phyloP scores from a whole-genome alignment of 2,797 vertebrate species.

The Gadopsis marmoratus region DNA sequence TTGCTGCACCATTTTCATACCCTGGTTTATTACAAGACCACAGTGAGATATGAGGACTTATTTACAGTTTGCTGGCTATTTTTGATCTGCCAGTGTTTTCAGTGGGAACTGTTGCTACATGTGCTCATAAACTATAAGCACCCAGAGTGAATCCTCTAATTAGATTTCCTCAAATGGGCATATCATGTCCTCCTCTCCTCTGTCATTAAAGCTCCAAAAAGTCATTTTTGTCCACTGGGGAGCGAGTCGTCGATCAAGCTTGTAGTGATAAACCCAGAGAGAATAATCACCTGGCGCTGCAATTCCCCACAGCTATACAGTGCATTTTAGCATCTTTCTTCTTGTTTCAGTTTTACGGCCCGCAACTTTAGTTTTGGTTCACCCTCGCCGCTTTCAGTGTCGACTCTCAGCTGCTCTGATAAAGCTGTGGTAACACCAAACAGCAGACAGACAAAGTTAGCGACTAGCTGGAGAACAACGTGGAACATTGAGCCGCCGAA shows the following conservation, averaged over 20 bases:
- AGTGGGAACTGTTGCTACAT: neutral
- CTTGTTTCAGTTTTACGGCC: neutral
- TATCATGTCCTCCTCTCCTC: neutral
- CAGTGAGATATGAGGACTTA: neutral
- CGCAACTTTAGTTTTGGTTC: neutral
- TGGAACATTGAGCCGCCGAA: neutral
- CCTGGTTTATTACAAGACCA: slow-evolving; percentile 1
- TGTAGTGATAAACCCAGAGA: neutral
- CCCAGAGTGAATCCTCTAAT: slow-evolving; percentile 15
- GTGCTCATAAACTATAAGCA: slow-evolving; percentile 12
- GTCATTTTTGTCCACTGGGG: neutral
- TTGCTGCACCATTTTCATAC: slow-evolving; percentile 5
- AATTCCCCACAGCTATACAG: neutral
- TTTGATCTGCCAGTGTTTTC: neutral
- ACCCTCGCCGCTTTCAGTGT: neutral
- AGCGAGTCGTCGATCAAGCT: neutral
- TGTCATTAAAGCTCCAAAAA: slow-evolving; percentile 9
- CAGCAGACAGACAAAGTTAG: slow-evolving; percentile 1
- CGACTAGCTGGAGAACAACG: neutral
- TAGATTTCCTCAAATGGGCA: slow-evolving; percentile 3
- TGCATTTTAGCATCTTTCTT: neutral
- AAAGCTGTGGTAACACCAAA: slow-evolving; percentile 1
- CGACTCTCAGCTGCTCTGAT: neutral
- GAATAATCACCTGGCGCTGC: neutral
- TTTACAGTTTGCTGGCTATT: slow-evolving; percentile 19